A percentile compares a stretch with the other conserved stretches of the same genome.
Conservation (phyloP, 53 echinoderm and acorn worm genomes). For the Hippasteria phrygiana region DNA sequence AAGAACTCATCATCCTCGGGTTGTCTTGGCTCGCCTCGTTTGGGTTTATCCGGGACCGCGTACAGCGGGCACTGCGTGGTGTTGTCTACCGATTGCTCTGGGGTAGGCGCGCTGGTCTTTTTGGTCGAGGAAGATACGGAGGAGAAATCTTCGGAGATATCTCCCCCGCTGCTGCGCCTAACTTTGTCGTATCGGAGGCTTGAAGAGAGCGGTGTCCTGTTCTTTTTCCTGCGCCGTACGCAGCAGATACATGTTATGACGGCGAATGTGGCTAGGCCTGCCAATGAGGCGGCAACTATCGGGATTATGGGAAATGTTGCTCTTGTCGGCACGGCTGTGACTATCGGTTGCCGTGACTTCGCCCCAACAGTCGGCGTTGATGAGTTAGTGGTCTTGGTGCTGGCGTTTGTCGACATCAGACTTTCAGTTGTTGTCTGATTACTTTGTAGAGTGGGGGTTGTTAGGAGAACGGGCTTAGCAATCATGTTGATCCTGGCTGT, state of each 20-base stretch:
- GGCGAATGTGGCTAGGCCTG: conserved; percentile 11
- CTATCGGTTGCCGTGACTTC: neutral
- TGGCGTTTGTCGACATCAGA: neutral
- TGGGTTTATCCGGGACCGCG: conserved; percentile 19
- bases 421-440: neutral
- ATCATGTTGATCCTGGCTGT: neutral
- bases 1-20: neutral
- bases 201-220: neutral
- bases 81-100: neutral
- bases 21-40: neutral
- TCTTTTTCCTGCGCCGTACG: neutral
- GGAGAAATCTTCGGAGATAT: neutral
- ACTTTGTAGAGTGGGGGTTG: neutral
- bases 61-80: neutral
- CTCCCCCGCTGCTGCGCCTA: neutral
- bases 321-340: neutral
- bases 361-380: neutral
- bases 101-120: neutral
- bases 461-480: too few species aligned
- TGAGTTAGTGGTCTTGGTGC: neutral
- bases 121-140: neutral
- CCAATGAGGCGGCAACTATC: neutral
- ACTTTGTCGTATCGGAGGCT: conserved; percentile 5
- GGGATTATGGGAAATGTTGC: neutral
- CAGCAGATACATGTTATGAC: neutral